A percentile compares a stretch with the other conserved stretches of the same genome.
Evolutionary conservation across 2,797 vertebrate genomes (phyloP).

Genomic region (Hylomyscus alleni): DNA sequence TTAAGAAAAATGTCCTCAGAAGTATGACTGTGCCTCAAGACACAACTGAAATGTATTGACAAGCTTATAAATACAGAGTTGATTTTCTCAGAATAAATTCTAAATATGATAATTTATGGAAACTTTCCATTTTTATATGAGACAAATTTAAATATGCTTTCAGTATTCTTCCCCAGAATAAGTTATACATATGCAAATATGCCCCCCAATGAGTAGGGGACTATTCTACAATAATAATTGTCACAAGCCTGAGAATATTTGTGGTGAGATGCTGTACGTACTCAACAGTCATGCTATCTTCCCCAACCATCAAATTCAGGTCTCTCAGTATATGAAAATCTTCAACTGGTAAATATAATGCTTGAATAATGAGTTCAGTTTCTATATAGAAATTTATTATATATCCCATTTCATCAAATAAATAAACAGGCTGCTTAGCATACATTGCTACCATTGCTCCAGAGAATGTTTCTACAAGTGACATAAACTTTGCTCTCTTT

Average conservation of each 20-base stretch:
- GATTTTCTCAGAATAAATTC: conserved; percentile 42
- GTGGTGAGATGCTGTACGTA: background rate
- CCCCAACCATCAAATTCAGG: conserved; percentile 8
- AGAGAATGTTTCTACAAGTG: conserved; percentile 4
- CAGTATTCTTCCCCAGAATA: background rate
- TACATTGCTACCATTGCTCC: background rate
- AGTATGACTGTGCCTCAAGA: background rate
- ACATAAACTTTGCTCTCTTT: background rate
- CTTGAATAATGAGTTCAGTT: background rate
- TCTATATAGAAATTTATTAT: conserved; percentile 32
- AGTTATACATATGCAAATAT: background rate
- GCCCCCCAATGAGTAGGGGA: background rate
- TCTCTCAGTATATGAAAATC: background rate
- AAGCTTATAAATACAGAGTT: background rate
- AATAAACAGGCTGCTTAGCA: background rate
- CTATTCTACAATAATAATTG: background rate
- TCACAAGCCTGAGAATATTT: conserved; percentile 20
- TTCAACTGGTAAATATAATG: background rate
- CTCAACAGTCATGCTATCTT: background rate
- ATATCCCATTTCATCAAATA: background rate
- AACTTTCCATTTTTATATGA: background rate
- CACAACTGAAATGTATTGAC: background rate
- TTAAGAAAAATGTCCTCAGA: conserved; percentile 10
- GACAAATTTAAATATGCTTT: conserved; percentile 48
- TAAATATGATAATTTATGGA: conserved; percentile 9